Percentiles rank a stretch among this genome's conserved stretches.
These are phyloP conservation scores for Neodon shergylaensis DNA, from an alignment of 2,113 vertebrate genomes.

Conservation along the genomic window DNA sequence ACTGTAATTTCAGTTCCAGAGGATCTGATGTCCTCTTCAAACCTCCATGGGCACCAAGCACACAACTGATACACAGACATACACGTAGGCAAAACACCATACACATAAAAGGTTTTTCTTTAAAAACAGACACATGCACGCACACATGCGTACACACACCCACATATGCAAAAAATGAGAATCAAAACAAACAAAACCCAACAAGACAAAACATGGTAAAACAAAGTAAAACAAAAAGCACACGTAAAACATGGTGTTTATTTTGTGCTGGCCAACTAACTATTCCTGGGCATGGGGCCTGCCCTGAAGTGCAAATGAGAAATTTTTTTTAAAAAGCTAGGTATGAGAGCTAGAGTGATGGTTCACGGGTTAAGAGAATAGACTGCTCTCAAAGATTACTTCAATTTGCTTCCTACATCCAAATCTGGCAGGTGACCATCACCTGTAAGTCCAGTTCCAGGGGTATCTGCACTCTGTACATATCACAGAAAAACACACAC, in stretches of 20 bases:
- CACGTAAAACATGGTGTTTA: background rate
- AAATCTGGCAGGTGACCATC: background rate
- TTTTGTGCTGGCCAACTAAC: background rate
- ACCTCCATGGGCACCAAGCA: background rate
- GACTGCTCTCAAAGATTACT: background rate
- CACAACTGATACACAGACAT: background rate
- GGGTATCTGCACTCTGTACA: background rate
- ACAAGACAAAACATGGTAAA: background rate
- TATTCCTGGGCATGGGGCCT: background rate
- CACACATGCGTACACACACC: too few species aligned
- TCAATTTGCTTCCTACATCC: background rate
- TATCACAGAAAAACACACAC: background rate
- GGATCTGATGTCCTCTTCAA: background rate
- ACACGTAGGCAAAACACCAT: background rate
- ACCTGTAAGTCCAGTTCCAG: background rate
- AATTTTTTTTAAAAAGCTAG: background rate
- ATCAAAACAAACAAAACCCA: background rate
- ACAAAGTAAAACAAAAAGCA: background rate
- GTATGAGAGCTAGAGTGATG: background rate
- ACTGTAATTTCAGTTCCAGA: background rate
- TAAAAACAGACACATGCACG: background rate
- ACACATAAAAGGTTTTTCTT: background rate
- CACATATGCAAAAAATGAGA: background rate
- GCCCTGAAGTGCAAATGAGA: background rate
- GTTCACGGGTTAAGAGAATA: background rate